A percentile compares a stretch with the other conserved stretches of the same genome.
Evolutionary conservation across 1,140 invertebrate genomes (phyloP).

Genomic region (Diorhabda elongata): DNA sequence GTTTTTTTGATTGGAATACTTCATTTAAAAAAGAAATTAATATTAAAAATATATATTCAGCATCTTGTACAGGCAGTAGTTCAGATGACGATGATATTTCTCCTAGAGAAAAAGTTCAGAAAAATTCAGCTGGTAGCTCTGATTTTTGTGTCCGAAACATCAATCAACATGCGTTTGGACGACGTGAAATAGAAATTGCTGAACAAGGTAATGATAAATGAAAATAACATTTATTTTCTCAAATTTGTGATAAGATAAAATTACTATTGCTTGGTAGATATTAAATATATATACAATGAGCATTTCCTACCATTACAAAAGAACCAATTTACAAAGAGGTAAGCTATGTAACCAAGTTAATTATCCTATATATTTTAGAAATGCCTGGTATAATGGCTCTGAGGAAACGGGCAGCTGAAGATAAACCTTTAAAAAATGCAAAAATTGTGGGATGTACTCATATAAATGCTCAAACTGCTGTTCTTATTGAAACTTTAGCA

Average conservation of each 20-base stretch:
- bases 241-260: neutral
- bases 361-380: slow-evolving; percentile 54
- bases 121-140: slow-evolving; percentile 70
- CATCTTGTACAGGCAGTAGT: slow-evolving; percentile 85
- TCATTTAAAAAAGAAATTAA: no score
- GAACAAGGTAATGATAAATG: slow-evolving; percentile 68
- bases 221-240: no score
- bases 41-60: slow-evolving; percentile 48
- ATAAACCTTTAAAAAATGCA: slow-evolving; percentile 92
- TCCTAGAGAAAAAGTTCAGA: slow-evolving; percentile 82
- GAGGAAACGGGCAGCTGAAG: slow-evolving; percentile 81
- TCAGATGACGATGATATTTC: slow-evolving; percentile 80
- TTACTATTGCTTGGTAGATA: neutral
- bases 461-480: slow-evolving; percentile 96
- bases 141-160: slow-evolving; percentile 93
- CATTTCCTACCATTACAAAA: no score
- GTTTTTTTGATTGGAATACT: no score
- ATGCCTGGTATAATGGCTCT: slow-evolving; percentile 97
- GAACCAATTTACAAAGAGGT: neutral
- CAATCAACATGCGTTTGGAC: slow-evolving; percentile 86
- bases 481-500: slow-evolving; percentile 89
- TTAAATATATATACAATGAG: no score
- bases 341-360: no score
- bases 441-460: slow-evolving; percentile 97
- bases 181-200: slow-evolving; percentile 96